phyloP scores from a whole-genome alignment of 2,888 invertebrate species.

The Watsonalla binaria region DNA sequence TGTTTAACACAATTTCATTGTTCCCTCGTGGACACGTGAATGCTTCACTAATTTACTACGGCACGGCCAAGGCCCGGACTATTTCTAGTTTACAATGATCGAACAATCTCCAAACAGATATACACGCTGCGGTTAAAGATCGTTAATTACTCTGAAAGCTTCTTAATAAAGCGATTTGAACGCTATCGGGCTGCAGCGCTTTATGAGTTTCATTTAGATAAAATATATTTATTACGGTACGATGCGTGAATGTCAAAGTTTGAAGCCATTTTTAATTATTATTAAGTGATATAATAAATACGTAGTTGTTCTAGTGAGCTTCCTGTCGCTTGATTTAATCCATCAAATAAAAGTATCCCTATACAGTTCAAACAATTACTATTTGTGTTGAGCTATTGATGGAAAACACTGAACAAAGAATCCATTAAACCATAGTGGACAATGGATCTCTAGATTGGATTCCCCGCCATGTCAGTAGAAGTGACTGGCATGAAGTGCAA shows the following conservation, averaged over 20 bases:
- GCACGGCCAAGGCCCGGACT: constrained; percentile 37
- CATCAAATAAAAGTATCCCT: neutral
- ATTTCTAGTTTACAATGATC: constrained; percentile 46
- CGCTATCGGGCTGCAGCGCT: constrained; percentile 47
- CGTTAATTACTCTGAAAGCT: constrained; percentile 56
- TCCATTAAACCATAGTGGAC: constrained; percentile 50
- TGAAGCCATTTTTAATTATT: neutral
- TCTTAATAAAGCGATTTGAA: constrained; percentile 57
- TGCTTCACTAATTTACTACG: constrained; percentile 47
- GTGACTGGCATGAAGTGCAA: constrained; percentile 61
- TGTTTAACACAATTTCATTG: constrained; percentile 51
- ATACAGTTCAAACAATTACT: neutral
- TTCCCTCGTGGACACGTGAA: constrained; percentile 35
- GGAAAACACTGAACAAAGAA: constrained; percentile 42
- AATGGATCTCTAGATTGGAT: constrained; percentile 43
- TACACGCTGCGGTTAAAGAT: constrained; percentile 40
- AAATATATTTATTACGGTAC: constrained; percentile 36
- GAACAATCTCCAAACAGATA: constrained; percentile 40
- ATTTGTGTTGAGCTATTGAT: constrained; percentile 11
- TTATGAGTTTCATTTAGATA: constrained; percentile 54
- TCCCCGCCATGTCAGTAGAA: constrained; percentile 49
- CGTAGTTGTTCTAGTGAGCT: too few relatives aligned
- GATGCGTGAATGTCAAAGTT: constrained; percentile 13
- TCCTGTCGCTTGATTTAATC: too few relatives aligned
- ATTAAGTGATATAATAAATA: neutral